phyloP scores from a whole-genome alignment of 2,888 invertebrate genomes.

The Eudasyphora cyanicolor region DNA sequence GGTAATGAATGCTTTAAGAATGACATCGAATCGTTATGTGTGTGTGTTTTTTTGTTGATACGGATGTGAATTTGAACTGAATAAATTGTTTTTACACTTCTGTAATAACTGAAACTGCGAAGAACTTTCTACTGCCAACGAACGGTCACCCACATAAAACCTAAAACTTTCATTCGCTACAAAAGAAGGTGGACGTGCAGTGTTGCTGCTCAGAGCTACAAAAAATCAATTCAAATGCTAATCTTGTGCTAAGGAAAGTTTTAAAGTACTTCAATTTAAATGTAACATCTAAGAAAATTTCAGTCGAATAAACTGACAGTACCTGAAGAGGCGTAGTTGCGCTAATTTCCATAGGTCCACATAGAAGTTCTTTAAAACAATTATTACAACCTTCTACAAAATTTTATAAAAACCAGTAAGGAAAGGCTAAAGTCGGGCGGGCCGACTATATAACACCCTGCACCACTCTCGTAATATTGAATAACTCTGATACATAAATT shows the following conservation, averaged over 20 bases:
- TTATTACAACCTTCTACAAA: too few relatives aligned
- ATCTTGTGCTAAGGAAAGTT: not conserved
- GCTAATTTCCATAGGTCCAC: too few relatives aligned
- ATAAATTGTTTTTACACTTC: slow-evolving; percentile 32
- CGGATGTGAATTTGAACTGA: not conserved
- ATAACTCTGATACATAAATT: too few relatives aligned
- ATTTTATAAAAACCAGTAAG: too few relatives aligned
- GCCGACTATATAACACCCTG: too few relatives aligned
- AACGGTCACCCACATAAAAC: slow-evolving; percentile 1
- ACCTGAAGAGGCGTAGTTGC: too few relatives aligned
- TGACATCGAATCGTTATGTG: slow-evolving; percentile 15
- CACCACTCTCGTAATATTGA: too few relatives aligned
- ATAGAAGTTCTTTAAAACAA: too few relatives aligned
- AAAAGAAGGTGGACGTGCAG: not conserved
- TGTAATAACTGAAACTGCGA: not conserved
- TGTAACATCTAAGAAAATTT: too few relatives aligned
- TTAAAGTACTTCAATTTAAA: too few relatives aligned
- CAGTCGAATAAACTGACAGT: too few relatives aligned
- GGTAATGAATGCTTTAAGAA: slow-evolving; percentile 8
- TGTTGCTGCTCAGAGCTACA: not conserved
- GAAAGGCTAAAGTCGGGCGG: too few relatives aligned
- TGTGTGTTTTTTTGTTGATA: slow-evolving; percentile 8
- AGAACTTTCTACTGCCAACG: not conserved
- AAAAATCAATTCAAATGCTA: not conserved
- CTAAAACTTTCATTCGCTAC: not conserved